A percentile compares a stretch with the other conserved stretches of the same genome.
Evolutionary conservation across 2,113 vertebrate genomes (phyloP).

Genomic region (Romanogobio albipinnatus): DNA sequence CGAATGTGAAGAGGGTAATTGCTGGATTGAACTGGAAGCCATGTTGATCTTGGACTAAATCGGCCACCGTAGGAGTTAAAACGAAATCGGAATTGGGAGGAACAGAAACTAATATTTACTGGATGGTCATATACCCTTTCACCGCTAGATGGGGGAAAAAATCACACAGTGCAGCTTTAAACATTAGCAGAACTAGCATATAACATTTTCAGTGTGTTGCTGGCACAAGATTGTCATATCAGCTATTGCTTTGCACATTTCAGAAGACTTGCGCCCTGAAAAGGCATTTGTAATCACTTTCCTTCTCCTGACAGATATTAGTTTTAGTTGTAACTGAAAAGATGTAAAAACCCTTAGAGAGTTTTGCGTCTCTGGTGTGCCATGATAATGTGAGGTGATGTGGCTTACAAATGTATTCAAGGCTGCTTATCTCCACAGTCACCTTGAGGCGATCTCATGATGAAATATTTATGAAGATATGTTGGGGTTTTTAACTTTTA

Average conservation of each 20-base stretch:
- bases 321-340: neutral
- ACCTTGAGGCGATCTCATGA: slow-evolving; percentile 39
- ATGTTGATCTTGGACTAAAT: too few species aligned
- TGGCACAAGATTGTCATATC: slow-evolving; percentile 8
- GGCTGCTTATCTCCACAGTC: slow-evolving; percentile 19
- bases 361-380: neutral
- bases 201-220: neutral
- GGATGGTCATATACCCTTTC: too few species aligned
- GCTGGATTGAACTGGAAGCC: too few species aligned
- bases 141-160: too few species aligned
- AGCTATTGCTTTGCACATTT: neutral
- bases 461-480: slow-evolving; percentile 53
- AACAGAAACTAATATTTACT: too few species aligned
- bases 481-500: neutral
- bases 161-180: too few species aligned
- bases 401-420: slow-evolving; percentile 31
- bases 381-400: slow-evolving; percentile 33
- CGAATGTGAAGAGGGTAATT: too few species aligned
- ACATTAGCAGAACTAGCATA: slow-evolving; percentile 8
- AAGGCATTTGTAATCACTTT: slow-evolving; percentile 16
- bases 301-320: slow-evolving; percentile 10
- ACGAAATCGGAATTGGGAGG: too few species aligned
- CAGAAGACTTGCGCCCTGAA: neutral
- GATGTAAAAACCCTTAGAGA: slow-evolving; percentile 15
- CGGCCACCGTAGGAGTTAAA: too few species aligned